Evolutionary conservation across 2,888 invertebrate species (phyloP), one percentile per base, ranked within the genome.

Genomic region (Pachymerium ferrugineum): DNA sequence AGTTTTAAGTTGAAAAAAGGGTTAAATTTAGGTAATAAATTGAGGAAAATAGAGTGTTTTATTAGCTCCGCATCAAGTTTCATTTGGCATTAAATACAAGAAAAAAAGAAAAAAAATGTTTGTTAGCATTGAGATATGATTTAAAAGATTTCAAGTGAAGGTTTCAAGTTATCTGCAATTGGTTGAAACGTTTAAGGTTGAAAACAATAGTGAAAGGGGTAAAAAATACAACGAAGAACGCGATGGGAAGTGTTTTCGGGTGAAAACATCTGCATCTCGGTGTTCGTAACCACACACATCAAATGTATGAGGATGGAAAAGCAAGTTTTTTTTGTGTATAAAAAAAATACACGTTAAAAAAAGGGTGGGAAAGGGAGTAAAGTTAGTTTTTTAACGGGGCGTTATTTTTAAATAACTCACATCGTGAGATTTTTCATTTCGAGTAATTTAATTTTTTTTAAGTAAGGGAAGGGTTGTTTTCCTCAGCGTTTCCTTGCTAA

Each of bases 271-370:
- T 62, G 62, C 62, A 62, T 62, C 62, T 62, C 25, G 62, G 62
- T 62, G 62, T 62, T 62, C 62, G 62, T 62, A 62, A 28, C 62
- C 62, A 62, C 62, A 62, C 62, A 62, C 62, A 62, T 62, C 62
- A 62, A 62, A 62, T 62, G 62, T 28, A 62, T 62, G 62, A 62
- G 62, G 62, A 62, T 22, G 62, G 62, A 62, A 62, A 62, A 62
- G 12, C 25, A 25, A 10, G 25, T 28, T 62, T 62, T 25, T 62
- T 10, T n/a, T n/a, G n/a, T n/a, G n/a, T n/a, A n/a, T n/a, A n/a
- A n/a, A n/a, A n/a, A n/a, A n/a, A n/a, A n/a, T n/a, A n/a, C n/a
- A 28, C 14, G 16, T 22, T 28, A 54, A 62, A 62, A 62, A 54
- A 54, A 14, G 25, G 62, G 10, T n/a, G 62, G 62, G 62, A 62